phyloP scores from a whole-genome alignment of 1,140 invertebrate genomes.

The Colletes latitarsis region DNA sequence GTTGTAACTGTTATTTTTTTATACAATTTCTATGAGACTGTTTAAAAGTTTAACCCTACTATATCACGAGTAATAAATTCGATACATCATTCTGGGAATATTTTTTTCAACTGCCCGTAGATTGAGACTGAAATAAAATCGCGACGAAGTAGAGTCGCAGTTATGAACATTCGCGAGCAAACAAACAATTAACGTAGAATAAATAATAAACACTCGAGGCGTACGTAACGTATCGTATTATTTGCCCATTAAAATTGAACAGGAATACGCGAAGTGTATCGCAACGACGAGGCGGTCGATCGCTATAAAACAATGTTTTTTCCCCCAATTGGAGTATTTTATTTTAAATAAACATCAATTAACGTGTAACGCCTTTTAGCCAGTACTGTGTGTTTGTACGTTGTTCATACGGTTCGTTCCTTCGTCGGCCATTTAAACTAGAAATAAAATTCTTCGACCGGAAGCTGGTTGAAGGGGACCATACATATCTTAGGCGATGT shows the following conservation, averaged over 20 bases:
- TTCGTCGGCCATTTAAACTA: background rate
- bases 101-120: no score
- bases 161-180: background rate
- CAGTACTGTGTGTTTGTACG: background rate
- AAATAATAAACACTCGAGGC: background rate
- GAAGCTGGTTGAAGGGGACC: no score
- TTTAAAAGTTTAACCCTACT: no score
- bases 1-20: no score
- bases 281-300: background rate
- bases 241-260: background rate
- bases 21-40: no score
- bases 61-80: no score
- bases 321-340: background rate
- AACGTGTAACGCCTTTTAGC: background rate
- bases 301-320: background rate
- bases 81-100: no score
- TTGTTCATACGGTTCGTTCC: background rate
- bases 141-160: background rate
- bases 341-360: slow-evolving; percentile 7
- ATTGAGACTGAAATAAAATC: no score
- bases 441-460: background rate
- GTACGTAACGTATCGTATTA: background rate
- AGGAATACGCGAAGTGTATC: background rate
- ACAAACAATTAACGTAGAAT: background rate
- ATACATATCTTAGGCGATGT: no score